Percentiles rank a stretch among this genome's conserved stretches.
phyloP scores from a whole-genome alignment of 2,888 invertebrate species.

The Beris morrisii region DNA sequence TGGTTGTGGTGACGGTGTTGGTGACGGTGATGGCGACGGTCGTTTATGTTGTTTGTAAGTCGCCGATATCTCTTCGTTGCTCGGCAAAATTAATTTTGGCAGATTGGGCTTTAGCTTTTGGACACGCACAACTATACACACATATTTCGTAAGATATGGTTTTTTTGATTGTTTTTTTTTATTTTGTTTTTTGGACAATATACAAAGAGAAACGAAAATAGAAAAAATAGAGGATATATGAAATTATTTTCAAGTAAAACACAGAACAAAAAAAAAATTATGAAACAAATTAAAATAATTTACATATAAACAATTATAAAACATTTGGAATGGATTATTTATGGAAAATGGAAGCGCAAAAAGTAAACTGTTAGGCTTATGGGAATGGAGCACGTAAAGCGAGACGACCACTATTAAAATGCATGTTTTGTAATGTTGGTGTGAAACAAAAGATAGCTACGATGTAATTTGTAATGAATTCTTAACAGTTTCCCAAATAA shows the following conservation, averaged over 20 bases:
- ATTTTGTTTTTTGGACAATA: slow-evolving; percentile 5
- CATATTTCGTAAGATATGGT: slow-evolving; percentile 21
- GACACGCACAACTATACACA: slow-evolving; percentile 53
- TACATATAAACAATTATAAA: too few species aligned
- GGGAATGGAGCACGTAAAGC: too few species aligned
- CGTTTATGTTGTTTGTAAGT: not conserved
- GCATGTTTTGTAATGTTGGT: too few species aligned
- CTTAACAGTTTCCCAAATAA: too few species aligned
- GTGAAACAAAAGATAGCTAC: too few species aligned
- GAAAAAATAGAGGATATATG: slow-evolving; percentile 5
- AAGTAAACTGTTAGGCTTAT: too few species aligned
- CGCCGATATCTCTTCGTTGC: slow-evolving; percentile 45
- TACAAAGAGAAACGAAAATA: not conserved
- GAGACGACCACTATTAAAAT: too few species aligned
- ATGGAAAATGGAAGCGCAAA: too few species aligned
- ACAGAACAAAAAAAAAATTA: not conserved
- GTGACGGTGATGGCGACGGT: slow-evolving; percentile 47
- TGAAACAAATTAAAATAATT: not conserved
- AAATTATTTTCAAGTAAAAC: not conserved
- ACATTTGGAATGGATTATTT: too few species aligned
- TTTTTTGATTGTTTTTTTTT: slow-evolving; percentile 1
- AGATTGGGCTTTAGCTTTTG: slow-evolving; percentile 55
- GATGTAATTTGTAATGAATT: too few species aligned
- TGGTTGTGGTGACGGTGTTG: slow-evolving; percentile 50
- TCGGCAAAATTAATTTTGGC: slow-evolving; percentile 54